phyloP scores from a whole-genome alignment of 1,140 invertebrate species.

The Tetragonula clypearis region DNA sequence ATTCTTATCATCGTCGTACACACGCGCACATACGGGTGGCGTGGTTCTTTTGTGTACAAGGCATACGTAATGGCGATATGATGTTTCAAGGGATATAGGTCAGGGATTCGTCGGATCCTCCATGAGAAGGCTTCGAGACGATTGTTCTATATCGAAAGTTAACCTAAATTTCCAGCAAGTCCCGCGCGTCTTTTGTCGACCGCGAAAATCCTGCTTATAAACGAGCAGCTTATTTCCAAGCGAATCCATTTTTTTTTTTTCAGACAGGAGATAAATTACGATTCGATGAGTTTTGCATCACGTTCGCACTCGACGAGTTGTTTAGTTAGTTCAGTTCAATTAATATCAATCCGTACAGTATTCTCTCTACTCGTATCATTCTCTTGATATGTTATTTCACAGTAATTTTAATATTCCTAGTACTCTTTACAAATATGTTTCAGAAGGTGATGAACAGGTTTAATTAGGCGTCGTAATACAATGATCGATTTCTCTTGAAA shows the following conservation, averaged over 20 bases:
- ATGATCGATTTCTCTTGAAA: no score
- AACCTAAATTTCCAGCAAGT: conserved; percentile 58
- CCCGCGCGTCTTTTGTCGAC: conserved; percentile 13
- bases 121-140: conserved; percentile 41
- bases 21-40: neutral
- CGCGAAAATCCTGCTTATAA: conserved; percentile 12
- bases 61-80: conserved; percentile 58
- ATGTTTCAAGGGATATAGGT: conserved; percentile 69
- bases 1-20: conserved; percentile 38
- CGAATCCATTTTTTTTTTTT: neutral
- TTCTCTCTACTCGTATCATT: no score
- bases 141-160: conserved; percentile 58
- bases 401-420: no score
- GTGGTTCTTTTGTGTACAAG: conserved; percentile 16
- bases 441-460: no score
- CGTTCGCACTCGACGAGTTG: neutral
- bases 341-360: no score
- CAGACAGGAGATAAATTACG: neutral
- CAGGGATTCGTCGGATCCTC: conserved; percentile 60
- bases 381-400: no score
- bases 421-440: no score
- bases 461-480: no score
- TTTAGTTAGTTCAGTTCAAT: no score
- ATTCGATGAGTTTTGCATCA: neutral
- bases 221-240: conserved; percentile 7